Conservation (phyloP, 2,797 vertebrate genomes). For the Nannoperca obscura region DNA sequence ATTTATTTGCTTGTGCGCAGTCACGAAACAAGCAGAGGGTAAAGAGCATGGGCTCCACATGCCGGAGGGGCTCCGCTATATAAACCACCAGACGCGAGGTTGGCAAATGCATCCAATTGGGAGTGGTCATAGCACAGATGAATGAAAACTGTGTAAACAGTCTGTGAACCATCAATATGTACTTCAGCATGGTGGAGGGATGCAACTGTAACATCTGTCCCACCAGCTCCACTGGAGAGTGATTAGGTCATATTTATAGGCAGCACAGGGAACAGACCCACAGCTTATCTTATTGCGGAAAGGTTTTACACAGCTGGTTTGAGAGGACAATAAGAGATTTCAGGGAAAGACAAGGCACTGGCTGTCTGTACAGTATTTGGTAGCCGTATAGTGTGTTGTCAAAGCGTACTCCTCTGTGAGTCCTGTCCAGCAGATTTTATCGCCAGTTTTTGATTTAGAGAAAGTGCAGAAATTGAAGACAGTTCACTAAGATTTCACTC, state of each 20-base stretch:
- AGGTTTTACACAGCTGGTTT: conserved; percentile 68
- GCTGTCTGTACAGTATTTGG: conserved; percentile 42
- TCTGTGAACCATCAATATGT: conserved; percentile 74
- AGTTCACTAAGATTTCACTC: conserved; percentile 63
- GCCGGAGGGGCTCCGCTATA: conserved; percentile 63
- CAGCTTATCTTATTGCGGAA: conserved; percentile 63
- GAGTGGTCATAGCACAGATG: conserved; percentile 80
- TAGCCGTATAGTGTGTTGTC: conserved; percentile 47
- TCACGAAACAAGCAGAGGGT: conserved; percentile 73
- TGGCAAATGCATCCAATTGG: conserved; percentile 73
- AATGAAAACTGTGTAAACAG: conserved; percentile 82
- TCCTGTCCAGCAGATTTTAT: conserved; percentile 69
- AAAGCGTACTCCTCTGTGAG: conserved; percentile 47
- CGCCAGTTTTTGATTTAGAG: conserved; percentile 50
- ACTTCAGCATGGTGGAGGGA: conserved; percentile 58
- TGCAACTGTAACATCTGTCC: conserved; percentile 75
- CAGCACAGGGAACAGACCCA: conserved; percentile 67
- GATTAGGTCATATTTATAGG: conserved; percentile 72
- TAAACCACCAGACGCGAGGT: conserved; percentile 60
- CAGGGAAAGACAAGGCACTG: conserved; percentile 51
- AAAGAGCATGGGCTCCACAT: conserved; percentile 77
- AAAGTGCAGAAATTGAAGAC: conserved; percentile 72
- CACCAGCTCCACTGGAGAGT: conserved; percentile 52
- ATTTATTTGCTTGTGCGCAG: conserved; percentile 78
- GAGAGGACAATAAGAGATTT: conserved; percentile 63